These are phyloP conservation scores for Drosophila virilis DNA, from an alignment of 1,140 invertebrate species.

Conservation along the genomic window DNA sequence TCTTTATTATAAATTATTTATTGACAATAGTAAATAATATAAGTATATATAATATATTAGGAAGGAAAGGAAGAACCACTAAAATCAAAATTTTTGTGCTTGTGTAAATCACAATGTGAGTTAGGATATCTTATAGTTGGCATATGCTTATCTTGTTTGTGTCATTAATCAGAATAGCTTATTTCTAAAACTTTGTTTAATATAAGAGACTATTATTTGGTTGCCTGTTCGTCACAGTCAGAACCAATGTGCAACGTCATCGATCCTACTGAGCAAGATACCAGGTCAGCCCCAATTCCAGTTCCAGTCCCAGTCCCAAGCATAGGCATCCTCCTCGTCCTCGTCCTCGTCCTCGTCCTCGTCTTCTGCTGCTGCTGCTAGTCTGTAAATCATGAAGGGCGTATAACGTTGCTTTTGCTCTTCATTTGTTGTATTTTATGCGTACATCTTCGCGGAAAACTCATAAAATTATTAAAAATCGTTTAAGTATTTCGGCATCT, in stretches of 20 bases:
- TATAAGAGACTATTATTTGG: too few species aligned
- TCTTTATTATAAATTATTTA: not conserved
- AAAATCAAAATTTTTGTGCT: too few species aligned
- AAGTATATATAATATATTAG: too few species aligned
- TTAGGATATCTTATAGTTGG: too few species aligned
- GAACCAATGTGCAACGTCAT: slow-evolving; percentile 31
- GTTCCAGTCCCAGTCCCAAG: slow-evolving; percentile 4
- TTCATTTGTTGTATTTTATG: slow-evolving; percentile 83
- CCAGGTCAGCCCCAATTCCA: slow-evolving; percentile 47
- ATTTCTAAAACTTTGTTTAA: too few species aligned
- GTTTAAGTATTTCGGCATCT: slow-evolving; percentile 83
- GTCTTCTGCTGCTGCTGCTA: slow-evolving; percentile 16
- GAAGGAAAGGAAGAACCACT: too few species aligned
- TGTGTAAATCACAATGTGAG: too few species aligned
- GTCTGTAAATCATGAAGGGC: slow-evolving; percentile 80
- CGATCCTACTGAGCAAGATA: slow-evolving; percentile 12
- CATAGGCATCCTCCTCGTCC: not conserved
- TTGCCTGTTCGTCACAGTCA: too few species aligned
- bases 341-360: not conserved
- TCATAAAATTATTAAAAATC: slow-evolving; percentile 83
- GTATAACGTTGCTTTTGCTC: slow-evolving; percentile 79
- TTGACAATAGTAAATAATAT: too few species aligned
- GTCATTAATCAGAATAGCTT: too few species aligned
- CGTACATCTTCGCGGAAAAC: slow-evolving; percentile 81
- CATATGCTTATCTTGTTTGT: too few species aligned